Conservation (phyloP, 2,113 vertebrate genomes). For the Festucalex cinctus region DNA sequence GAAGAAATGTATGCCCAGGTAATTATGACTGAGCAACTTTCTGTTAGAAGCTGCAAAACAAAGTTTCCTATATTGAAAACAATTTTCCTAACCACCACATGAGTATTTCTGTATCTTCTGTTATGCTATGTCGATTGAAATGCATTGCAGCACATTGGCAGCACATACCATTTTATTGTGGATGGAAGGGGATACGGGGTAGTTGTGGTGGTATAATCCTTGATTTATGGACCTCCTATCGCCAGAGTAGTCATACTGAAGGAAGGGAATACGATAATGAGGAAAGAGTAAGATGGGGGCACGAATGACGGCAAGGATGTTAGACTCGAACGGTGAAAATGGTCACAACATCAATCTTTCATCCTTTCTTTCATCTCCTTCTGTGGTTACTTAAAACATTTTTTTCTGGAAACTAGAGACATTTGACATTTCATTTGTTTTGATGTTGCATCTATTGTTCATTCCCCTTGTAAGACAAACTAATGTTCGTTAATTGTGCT, state of each 20-base stretch:
- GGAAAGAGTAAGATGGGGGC: slow-evolving; percentile 12
- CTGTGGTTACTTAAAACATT: not conserved
- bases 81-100: not conserved
- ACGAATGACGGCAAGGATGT: slow-evolving; percentile 15
- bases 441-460: not conserved
- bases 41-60: slow-evolving; percentile 4
- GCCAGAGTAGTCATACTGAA: slow-evolving; percentile 89
- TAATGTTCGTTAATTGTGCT: not conserved
- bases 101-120: not conserved
- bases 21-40: not conserved
- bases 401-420: not conserved
- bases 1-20: not conserved
- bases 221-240: slow-evolving; percentile 83
- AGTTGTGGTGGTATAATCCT: slow-evolving; percentile 85
- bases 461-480: not conserved
- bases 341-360: slow-evolving; percentile 4
- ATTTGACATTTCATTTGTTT: not conserved
- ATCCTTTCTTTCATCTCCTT: not conserved
- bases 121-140: not conserved
- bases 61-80: not conserved
- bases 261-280: slow-evolving; percentile 21
- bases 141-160: slow-evolving; percentile 6
- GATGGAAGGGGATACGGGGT: slow-evolving; percentile 85
- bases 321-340: slow-evolving; percentile 15
- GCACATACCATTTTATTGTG: slow-evolving; percentile 91